These are phyloP conservation scores for Etheostoma spectabile DNA, from an alignment of 2,113 vertebrate species.

Conservation along the genomic window DNA sequence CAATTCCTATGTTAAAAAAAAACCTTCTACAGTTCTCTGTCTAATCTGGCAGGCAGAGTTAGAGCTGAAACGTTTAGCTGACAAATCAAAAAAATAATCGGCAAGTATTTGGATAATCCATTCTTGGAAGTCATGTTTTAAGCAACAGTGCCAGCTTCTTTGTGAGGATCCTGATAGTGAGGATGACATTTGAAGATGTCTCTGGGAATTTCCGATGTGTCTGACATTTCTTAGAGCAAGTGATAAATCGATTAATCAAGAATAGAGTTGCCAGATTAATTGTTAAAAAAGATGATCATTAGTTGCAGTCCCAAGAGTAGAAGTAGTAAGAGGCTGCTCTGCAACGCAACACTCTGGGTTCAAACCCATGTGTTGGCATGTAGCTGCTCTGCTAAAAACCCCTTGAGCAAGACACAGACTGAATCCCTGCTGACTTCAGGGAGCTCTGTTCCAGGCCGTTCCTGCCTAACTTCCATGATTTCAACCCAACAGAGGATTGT, in stretches of 20 bases:
- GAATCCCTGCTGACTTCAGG: not conserved
- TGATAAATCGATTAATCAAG: not conserved
- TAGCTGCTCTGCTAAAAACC: not conserved
- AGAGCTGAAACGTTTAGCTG: not conserved
- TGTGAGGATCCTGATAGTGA: not conserved
- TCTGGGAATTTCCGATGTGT: not conserved
- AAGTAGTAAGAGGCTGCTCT: too few species aligned
- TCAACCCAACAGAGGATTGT: slow-evolving; percentile 14
- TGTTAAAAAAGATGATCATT: not conserved
- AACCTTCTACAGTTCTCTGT: not conserved
- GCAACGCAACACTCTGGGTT: not conserved
- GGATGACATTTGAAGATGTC: too few species aligned
- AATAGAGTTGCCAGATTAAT: not conserved
- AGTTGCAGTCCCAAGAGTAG: not conserved
- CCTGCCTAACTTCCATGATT: not conserved
- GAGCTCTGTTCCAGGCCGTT: not conserved
- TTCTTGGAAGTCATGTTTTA: not conserved
- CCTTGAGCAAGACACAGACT: slow-evolving; percentile 30
- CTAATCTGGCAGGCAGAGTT: not conserved
- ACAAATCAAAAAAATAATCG: not conserved
- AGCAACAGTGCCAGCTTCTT: not conserved
- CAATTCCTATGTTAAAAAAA: not conserved
- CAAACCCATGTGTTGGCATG: slow-evolving; percentile 10
- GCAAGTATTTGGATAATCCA: not conserved
- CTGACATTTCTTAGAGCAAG: too few species aligned